A percentile compares a stretch with the other conserved stretches of the same genome.
These are phyloP conservation scores for Python bivittatus DNA, from an alignment of 2,113 vertebrate species.

Conservation along the genomic window DNA sequence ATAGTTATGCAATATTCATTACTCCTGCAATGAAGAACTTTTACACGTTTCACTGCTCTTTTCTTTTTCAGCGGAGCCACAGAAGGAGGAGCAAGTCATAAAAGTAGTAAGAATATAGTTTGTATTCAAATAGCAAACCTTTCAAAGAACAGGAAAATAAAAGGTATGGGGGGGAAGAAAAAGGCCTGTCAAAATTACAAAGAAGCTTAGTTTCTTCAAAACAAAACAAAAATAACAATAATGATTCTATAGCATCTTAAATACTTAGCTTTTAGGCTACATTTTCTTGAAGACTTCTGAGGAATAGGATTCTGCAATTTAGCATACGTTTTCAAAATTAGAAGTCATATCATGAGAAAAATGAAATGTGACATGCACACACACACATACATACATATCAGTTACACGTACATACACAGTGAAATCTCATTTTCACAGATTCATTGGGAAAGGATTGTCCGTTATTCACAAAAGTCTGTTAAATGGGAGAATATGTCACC, in stretches of 20 bases:
- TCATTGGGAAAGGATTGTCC: too few relatives aligned
- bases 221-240: not conserved
- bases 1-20: conserved; percentile 20
- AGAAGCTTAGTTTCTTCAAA: not conserved
- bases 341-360: too few relatives aligned
- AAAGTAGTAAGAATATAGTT: not conserved
- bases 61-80: not conserved
- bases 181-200: not conserved
- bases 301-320: not conserved
- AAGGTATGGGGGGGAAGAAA: not conserved
- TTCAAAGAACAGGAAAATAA: not conserved
- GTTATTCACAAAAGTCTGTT: too few relatives aligned
- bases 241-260: not conserved
- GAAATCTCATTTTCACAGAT: too few relatives aligned
- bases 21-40: not conserved
- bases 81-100: not conserved
- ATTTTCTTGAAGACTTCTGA: too few relatives aligned
- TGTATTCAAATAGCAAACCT: not conserved
- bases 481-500: too few relatives aligned
- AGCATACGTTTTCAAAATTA: too few relatives aligned
- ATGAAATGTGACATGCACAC: too few relatives aligned
- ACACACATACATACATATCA: too few relatives aligned
- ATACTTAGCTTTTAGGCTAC: too few relatives aligned
- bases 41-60: conserved; percentile 13
- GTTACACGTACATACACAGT: too few relatives aligned